Evolutionary conservation across 2,113 vertebrate genomes (phyloP).

Genomic region (Phasianus colchicus): DNA sequence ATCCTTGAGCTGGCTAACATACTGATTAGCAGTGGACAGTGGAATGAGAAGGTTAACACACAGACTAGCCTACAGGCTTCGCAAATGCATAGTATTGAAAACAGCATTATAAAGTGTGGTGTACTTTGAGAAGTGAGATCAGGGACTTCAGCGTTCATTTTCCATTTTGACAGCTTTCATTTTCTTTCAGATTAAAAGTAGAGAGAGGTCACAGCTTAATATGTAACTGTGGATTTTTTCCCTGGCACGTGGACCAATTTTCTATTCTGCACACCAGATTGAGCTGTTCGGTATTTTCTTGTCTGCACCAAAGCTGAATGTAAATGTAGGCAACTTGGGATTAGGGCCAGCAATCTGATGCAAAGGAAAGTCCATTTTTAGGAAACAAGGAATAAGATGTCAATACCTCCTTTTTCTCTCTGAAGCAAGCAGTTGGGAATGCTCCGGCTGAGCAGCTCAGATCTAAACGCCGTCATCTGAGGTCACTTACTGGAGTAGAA

Average conservation of each 20-base stretch:
- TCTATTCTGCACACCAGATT: neutral
- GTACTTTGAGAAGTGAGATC: conserved; percentile 48
- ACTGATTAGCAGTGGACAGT: neutral
- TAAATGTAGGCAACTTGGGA: neutral
- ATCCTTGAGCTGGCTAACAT: neutral
- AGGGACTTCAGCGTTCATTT: neutral
- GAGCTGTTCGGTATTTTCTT: neutral
- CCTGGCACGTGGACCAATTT: neutral
- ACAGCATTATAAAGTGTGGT: conserved; percentile 37
- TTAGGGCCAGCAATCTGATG: neutral
- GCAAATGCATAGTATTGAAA: conserved; percentile 40
- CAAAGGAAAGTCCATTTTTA: neutral
- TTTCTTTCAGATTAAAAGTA: neutral
- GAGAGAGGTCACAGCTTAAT: neutral
- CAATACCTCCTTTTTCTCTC: neutral
- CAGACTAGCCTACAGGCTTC: conserved; percentile 18
- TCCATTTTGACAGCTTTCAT: neutral
- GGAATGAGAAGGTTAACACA: conserved; percentile 6
- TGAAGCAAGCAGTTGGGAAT: neutral
- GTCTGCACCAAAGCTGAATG: neutral
- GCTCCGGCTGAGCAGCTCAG: conserved; percentile 9
- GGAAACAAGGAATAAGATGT: neutral
- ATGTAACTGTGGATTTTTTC: neutral
- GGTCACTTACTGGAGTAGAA: conserved; percentile 55
- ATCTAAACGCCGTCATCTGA: conserved; percentile 2